Base-by-base conservation (phyloP, 2,888 invertebrate species). In the Strigamia maritima region DNA sequence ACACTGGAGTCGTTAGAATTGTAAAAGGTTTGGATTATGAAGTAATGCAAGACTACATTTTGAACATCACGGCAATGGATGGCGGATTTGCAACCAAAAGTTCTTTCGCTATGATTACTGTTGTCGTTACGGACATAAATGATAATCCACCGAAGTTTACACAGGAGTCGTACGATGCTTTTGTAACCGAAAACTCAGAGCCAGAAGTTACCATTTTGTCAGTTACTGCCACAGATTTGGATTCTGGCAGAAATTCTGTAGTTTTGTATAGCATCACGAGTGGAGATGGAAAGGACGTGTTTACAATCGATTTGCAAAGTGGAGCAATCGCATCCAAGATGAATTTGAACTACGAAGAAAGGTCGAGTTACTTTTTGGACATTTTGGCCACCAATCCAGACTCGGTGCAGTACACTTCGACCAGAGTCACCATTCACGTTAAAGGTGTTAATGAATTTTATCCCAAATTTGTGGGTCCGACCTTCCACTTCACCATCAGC, bases 141-240 rank as follows among this genome's bases (percentile, higher is more conserved):
- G 96, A 98, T 84, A 97, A 97, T 85, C 91, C 94, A 12, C 97
- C 97, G 0, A 87, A 89, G 16, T 98, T 97, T 84, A 92, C 93
- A 85, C 92, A 92, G 84, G 89, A 90, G 0, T 87, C 89, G 77
- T 96, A 93, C 84, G 89, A 92, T 82, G 93, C 93, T 0, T 92
- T 90, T 84, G 87, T 97, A 70, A 90, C 92, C 0, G 97, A 97
- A 88, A 97, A 97, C 85, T 90, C 92, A 16, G 91, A 92, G 0
- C 86, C 91, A 0, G 91, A 92, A 78, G 92, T 91, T 81, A 90
- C 90, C 82, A 93, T 95, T 12, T 93, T 90, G 83, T 90, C 90
- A 85, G 90, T 94, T 0, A 87, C 88, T 81, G 97, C 97, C 0
- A 89, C 89, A 1, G 97, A 97, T 85, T 90, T 91, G 78, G 97